Base-by-base conservation (phyloP, 2,113 vertebrate species). In the Ageneiosus marmoratus region DNA sequence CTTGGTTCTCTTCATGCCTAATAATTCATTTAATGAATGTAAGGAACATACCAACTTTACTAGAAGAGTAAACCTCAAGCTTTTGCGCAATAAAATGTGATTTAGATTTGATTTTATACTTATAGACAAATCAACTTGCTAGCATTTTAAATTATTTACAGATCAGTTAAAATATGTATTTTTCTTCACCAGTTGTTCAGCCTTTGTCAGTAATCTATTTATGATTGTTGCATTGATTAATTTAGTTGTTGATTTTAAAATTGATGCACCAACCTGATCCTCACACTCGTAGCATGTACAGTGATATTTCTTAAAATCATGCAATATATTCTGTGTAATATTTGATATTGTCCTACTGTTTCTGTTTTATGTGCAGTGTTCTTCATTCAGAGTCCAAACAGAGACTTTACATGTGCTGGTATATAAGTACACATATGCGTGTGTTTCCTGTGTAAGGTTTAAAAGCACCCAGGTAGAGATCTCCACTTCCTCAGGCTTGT, bases 401-500 rank as follows among this genome's bases (percentile, higher is more conserved):
- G 65, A 44, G 79, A 53, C 41, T 60, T 58, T 53, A 69, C 48
- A 4, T 44, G 22, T 53, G 13, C 8, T 60, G 15, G 41, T 77
- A 62, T 44, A 15, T 37, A 69, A 73, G 58, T 34, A 32, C 81
- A 83, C 70, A 80, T 77, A 55, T 18, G 18, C 27, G 44, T 70
- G 77, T 46, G 70, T 79, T 70, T 24, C 1, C 81, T 81, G 79
- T n/a, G 29, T 72, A 77, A 80, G 76, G 55, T 63, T 73, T 27
- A 85, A 74, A 58, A 50, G 67, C 65, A 78, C 37, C 56, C 63
- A 77, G 80, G 77, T 81, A 80, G 62, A 73, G 32, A 22, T 80
- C 80, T 51, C 67, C 15, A 18, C 58, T 83, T 83, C 79, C 80
- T 85, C 67, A 27, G 78, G 83, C 83, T 34, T 60, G 77, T 24